phyloP scores from a whole-genome alignment of 2,797 vertebrate species.

The Catamblyrhynchus diadema region DNA sequence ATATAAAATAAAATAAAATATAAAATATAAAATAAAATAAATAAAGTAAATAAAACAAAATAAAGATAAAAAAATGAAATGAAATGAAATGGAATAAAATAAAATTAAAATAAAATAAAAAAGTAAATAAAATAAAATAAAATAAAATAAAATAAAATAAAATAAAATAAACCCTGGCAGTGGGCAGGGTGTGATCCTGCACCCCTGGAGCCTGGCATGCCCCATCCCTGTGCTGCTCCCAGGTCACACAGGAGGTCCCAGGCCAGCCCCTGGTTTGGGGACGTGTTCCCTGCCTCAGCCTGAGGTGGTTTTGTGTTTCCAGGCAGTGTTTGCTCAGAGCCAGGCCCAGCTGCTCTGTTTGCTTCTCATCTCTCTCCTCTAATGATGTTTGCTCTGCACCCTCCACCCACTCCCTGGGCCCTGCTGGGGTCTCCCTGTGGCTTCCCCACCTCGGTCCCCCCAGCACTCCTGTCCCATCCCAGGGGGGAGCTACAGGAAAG shows the following conservation, averaged over 20 bases:
- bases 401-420: not conserved
- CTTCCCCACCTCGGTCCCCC: not conserved
- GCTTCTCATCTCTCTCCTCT: slow-evolving; percentile 67
- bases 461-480: not conserved
- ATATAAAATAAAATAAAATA: not conserved
- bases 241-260: not conserved
- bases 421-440: not conserved
- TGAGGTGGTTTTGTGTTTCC: slow-evolving; percentile 1
- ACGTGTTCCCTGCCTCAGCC: not conserved
- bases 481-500: accelerated
- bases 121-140: no score
- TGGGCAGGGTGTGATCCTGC: accelerated
- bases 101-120: not conserved
- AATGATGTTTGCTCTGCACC: slow-evolving; percentile 67
- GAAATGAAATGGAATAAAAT: not conserved
- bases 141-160: not conserved
- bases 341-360: slow-evolving; percentile 65
- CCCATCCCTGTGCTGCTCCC: accelerated
- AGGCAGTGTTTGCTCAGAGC: slow-evolving; percentile 53
- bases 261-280: accelerated
- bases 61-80: no score
- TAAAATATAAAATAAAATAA: no score
- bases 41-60: no score
- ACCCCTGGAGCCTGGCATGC: not conserved
- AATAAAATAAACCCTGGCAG: not conserved